Percentiles rank a stretch among this genome's conserved stretches.
Evolutionary conservation across 2,113 vertebrate species (phyloP).

Genomic region (Opisthocomus hoazin): DNA sequence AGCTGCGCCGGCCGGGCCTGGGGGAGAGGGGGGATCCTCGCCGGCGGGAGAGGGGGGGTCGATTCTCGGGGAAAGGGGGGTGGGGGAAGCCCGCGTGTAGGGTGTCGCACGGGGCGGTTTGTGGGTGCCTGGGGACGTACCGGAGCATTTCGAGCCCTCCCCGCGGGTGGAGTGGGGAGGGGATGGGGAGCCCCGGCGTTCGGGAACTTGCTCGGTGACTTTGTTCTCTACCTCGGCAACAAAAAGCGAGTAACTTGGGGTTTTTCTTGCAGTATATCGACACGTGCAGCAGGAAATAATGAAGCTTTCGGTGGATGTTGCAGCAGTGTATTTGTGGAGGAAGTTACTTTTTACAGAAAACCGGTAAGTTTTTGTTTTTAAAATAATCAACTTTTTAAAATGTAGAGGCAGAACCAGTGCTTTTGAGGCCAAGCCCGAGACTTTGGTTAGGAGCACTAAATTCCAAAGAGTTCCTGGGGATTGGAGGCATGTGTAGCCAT

Average conservation of each 20-base stretch:
- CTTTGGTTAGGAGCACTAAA: neutral
- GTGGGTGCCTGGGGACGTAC: neutral
- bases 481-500: neutral
- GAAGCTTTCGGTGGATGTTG: neutral
- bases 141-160: neutral
- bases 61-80: rapidly evolving
- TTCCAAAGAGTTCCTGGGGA: neutral
- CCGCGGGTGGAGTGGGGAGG: neutral
- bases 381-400: too few relatives aligned
- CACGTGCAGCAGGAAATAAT: neutral
- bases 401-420: rapidly evolving
- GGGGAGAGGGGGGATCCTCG: rapidly evolving
- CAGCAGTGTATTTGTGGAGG: neutral
- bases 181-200: neutral
- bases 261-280: neutral
- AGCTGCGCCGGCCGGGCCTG: neutral
- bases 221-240: neutral
- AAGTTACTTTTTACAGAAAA: neutral
- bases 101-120: neutral
- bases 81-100: neutral
- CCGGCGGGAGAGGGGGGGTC: rapidly evolving
- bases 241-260: neutral
- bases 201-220: neutral
- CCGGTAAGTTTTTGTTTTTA: neutral
- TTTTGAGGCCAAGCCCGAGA: neutral